Conservation (phyloP, 2,113 vertebrate genomes). For the Nannobrachium achirus region DNA sequence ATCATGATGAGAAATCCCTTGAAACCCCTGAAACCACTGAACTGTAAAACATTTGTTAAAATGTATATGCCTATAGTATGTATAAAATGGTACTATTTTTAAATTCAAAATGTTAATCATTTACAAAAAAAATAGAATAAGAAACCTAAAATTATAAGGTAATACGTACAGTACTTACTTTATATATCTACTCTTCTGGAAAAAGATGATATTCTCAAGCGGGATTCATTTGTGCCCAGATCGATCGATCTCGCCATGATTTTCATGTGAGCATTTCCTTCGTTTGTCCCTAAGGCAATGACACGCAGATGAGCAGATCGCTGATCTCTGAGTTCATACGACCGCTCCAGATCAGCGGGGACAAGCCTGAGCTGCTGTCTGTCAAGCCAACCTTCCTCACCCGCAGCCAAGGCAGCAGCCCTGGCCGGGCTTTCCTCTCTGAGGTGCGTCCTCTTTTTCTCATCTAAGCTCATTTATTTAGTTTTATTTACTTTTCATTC, state of each 20-base stretch:
- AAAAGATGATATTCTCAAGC: too few relatives aligned
- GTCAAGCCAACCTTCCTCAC: conserved; percentile 89
- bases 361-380: conserved; percentile 86
- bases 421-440: conserved; percentile 86
- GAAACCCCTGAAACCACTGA: not conserved
- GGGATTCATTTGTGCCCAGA: not conserved
- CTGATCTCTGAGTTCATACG: conserved; percentile 88
- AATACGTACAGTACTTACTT: too few relatives aligned
- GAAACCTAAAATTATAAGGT: too few relatives aligned
- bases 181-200: too few relatives aligned
- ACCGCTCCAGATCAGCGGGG: conserved; percentile 85
- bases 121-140: too few relatives aligned
- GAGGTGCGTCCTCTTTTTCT: conserved; percentile 75
- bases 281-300: conserved; percentile 82
- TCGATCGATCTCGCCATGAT: not conserved
- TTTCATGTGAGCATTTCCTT: conserved; percentile 31
- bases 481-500: not conserved
- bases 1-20: conserved; percentile 33
- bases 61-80: too few relatives aligned
- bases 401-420: conserved; percentile 79
- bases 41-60: too few relatives aligned
- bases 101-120: too few relatives aligned
- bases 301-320: conserved; percentile 81
- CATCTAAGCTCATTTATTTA: not conserved
- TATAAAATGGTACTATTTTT: too few relatives aligned